Base-by-base conservation (phyloP, 2,797 vertebrate genomes). In the Oreortyx pictus region DNA sequence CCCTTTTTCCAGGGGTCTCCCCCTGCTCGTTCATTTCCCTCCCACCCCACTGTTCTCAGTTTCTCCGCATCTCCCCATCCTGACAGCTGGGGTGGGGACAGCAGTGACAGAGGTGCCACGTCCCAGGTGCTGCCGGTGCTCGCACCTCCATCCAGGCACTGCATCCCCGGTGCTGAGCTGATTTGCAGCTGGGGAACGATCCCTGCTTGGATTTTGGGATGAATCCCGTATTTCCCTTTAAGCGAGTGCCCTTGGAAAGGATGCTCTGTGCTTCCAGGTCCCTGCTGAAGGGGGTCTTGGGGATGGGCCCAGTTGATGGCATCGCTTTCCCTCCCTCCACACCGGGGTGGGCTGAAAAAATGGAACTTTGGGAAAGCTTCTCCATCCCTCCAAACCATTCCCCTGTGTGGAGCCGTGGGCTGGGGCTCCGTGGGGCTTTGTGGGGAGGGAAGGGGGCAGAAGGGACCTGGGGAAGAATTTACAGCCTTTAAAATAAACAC, bases 1-100 rank as follows among this genome's bases (percentile, higher is more conserved):
- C 37, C 37, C 17, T 41, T 61, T 61, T 18, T 24, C 37, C 37
- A 41, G 60, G 37, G 37, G 25, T 61, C 37, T 61, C 17, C 39
- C 60, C 25, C 19, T 29, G 37, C 25, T 14, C 52, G 2, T 1
- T 87, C 27, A 37, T 22, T 13, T 50, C 11, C 22, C 60, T 35
- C 15, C 10, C 11, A 35, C 14, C 43, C 16, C 49, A 37, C 17
- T 46, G 4, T 61, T 50, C 67, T n/a, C 11, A 0, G 1, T 22
- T 75, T 64, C 11, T 7, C 2, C 4, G 0, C 71, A 31, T 61
- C 7, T 46, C 49, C 35, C 43, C n/a, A 14, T 1, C 6, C 47
- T 25, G 0, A 0, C 25, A 33, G 11, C 39, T 1, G 0, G 5
- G 6, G 29, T n/a, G 37, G 7, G 33, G 5, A 6, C 23, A 18